Evolutionary conservation across 1,140 invertebrate genomes (phyloP).

Genomic region (Drosophila sp.): DNA sequence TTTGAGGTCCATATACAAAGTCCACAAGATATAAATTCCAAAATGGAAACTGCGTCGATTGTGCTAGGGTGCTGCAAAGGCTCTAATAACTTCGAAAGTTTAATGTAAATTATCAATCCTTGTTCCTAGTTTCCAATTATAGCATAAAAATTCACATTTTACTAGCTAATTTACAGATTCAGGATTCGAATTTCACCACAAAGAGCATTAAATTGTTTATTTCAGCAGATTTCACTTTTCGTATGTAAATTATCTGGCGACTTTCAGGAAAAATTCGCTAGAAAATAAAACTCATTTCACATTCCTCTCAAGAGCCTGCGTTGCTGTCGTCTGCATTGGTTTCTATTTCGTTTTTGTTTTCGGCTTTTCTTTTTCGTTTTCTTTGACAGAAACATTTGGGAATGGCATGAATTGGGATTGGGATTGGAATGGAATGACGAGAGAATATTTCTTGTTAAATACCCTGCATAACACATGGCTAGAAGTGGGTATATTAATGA

Average conservation of each 20-base stretch:
- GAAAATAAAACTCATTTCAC: constrained; percentile 33
- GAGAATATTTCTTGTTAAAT: constrained; percentile 52
- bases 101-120: too few species aligned
- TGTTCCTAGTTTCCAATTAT: too few species aligned
- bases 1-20: too few species aligned
- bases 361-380: constrained; percentile 12
- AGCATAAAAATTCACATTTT: too few species aligned
- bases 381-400: constrained; percentile 57
- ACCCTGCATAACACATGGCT: not conserved
- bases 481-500: not conserved
- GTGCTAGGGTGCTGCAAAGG: too few species aligned
- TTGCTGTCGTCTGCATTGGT: constrained; percentile 42
- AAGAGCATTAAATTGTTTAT: constrained; percentile 14
- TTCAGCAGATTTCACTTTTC: constrained; percentile 18
- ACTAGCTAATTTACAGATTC: too few species aligned
- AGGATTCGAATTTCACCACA: too few species aligned
- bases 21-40: too few species aligned
- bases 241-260: not conserved
- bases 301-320: constrained; percentile 26
- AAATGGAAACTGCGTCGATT: too few species aligned
- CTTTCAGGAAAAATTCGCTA: constrained; percentile 27
- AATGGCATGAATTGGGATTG: constrained; percentile 31
- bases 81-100: too few species aligned
- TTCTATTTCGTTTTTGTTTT: constrained; percentile 51
- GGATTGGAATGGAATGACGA: constrained; percentile 5